Percentiles rank a stretch among this genome's conserved stretches.
phyloP scores from a whole-genome alignment of 2,888 invertebrate genomes.

The Antitype chi region DNA sequence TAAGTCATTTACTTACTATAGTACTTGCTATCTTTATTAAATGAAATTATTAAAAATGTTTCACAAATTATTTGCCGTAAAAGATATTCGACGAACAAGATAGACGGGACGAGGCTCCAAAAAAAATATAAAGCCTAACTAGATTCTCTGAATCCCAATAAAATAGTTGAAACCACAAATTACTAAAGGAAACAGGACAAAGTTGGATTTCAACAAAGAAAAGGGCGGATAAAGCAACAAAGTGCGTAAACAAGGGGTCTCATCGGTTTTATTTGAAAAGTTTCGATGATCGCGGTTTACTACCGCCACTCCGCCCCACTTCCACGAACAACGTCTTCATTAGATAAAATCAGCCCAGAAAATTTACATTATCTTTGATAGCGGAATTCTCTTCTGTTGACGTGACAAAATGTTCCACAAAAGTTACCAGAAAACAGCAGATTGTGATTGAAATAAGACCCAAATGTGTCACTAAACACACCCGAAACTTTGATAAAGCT shows the following conservation, averaged over 20 bases:
- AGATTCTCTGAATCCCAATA: conserved; percentile 58
- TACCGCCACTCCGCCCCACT: conserved; percentile 68
- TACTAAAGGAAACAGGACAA: conserved; percentile 77
- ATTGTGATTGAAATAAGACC: conserved; percentile 34
- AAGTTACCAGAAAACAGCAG: conserved; percentile 15
- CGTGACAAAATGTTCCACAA: conserved; percentile 14
- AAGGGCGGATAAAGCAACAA: conserved; percentile 79
- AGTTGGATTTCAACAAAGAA: conserved; percentile 80
- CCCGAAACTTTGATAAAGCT: conserved; percentile 42
- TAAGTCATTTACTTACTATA: neutral
- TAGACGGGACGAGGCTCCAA: conserved; percentile 15
- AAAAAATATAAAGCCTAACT: conserved; percentile 51
- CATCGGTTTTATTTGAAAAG: conserved; percentile 88
- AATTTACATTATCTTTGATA: conserved; percentile 62
- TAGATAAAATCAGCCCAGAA: conserved; percentile 67
- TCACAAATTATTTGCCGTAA: conserved; percentile 6
- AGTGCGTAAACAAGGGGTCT: conserved; percentile 84
- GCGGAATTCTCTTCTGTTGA: conserved; percentile 29
- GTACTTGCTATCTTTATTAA: conserved; percentile 10
- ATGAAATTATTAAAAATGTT: neutral
- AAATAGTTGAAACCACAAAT: conserved; percentile 72
- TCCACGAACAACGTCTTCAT: conserved; percentile 68
- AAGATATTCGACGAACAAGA: conserved; percentile 7
- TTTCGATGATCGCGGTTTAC: conserved; percentile 82
- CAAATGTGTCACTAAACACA: conserved; percentile 33